phyloP scores from a whole-genome alignment of 2,113 vertebrate species.

The Centropristis striata region DNA sequence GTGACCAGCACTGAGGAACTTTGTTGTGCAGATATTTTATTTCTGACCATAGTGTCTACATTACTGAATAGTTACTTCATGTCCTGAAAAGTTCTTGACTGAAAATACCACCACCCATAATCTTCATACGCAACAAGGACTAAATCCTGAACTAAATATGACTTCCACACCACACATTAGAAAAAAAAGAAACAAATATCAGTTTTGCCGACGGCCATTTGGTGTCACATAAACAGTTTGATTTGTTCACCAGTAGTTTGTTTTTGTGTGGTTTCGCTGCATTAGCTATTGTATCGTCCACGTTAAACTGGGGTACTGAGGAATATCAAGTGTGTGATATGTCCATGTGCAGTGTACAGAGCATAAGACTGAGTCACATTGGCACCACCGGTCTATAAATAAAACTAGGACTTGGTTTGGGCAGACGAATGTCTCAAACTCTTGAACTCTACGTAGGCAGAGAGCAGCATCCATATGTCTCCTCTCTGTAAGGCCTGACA shows the following conservation, averaged over 20 bases:
- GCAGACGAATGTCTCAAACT: slow-evolving; percentile 40
- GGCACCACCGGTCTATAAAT: slow-evolving; percentile 67
- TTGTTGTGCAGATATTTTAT: slow-evolving; percentile 40
- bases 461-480: slow-evolving; percentile 46
- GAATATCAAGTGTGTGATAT: slow-evolving; percentile 24
- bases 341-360: slow-evolving; percentile 35
- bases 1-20: slow-evolving; percentile 28
- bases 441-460: slow-evolving; percentile 29
- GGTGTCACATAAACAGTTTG: slow-evolving; percentile 29
- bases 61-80: slow-evolving; percentile 19
- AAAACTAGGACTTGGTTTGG: slow-evolving; percentile 39
- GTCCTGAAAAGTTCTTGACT: slow-evolving; percentile 44
- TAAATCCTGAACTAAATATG: slow-evolving; percentile 41
- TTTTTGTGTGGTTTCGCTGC: slow-evolving; percentile 30
- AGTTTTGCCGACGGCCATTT: slow-evolving; percentile 16
- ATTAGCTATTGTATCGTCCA: slow-evolving; percentile 21
- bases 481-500: slow-evolving; percentile 51
- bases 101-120: slow-evolving; percentile 49
- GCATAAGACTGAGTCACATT: slow-evolving; percentile 45
- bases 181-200: not conserved
- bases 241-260: slow-evolving; percentile 47
- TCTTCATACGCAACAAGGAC: slow-evolving; percentile 43
- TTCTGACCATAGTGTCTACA: slow-evolving; percentile 28
- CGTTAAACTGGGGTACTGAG: slow-evolving; percentile 10
- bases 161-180: slow-evolving; percentile 27